Evolutionary conservation across 2,888 invertebrate genomes (phyloP), one percentile per base, ranked within the genome.

Genomic region (Rhagonycha lutea): DNA sequence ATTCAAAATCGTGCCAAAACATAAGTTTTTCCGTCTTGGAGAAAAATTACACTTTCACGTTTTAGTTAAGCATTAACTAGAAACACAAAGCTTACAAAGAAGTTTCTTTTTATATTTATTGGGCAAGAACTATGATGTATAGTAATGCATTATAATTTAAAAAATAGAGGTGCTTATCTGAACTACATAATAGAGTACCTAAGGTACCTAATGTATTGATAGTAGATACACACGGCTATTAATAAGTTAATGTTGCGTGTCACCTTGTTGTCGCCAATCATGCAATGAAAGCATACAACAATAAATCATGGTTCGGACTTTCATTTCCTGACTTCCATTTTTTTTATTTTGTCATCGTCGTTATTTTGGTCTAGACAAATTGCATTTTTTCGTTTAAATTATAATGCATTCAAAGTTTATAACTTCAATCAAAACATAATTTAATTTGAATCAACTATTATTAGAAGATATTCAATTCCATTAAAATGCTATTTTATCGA

Each of bases 261-360:
- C 69, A 73, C 29, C 69, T 73, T 28, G 75, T 75, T 78, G 78
- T 78, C 78, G 73, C 78, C 69, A 71, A 78, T 78, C 78, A 78
- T 78, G 78, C 78, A 78, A 78, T 69, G 72, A 74, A 72, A 72
- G 73, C 72, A 75, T 72, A 75, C 73, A 73, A 71, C 73, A 68
- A 78, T 78, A 78, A 78, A 78, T 78, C 78, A 78, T 73, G 75
- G 71, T 78, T 78, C 78, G 78, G 78, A 78, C 78, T 69, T 78
- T 78, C 75, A 73, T 78, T 78, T 78, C 78, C 78, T 75, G 78
- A 78, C 75, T 73, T 78, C 70, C 71, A 78, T 69, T 73, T 74
- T 77, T 78, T 78, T 70, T 71, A 75, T 24, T 78, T 78, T 75
- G 65, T 70, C 69, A 74, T 74, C 77, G 69, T 77, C 74, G 75